Base-by-base conservation (phyloP, 1,140 invertebrate species). In the Periplaneta americana region DNA sequence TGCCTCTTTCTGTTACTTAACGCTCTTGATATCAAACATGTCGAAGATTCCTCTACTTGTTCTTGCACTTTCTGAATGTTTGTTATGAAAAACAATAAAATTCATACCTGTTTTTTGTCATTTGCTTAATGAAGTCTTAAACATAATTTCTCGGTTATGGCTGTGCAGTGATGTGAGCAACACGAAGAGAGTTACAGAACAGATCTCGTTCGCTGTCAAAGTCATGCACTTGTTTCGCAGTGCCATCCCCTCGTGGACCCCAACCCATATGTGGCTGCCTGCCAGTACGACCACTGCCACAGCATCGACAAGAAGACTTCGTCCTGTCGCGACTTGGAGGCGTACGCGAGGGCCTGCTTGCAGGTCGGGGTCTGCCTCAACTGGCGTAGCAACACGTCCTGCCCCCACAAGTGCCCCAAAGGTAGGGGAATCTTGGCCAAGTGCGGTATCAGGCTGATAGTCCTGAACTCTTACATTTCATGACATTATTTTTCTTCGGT, bases 171-270 rank as follows among this genome's bases (percentile, higher is more conserved):
- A 15, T 17, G 48, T 28, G n/a, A n/a, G n/a, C n/a, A n/a, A n/a
- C 48, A 57, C 48, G 15, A 17, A n/a, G 48, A 57, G n/a, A 17
- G 48, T 28, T 57, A n/a, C n/a, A 15, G n/a, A 15, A 15, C n/a
- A 57, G 48, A 57, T 57, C n/a, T 15, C 15, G n/a, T 57, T 57
- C n/a, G n/a, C 48, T 15, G n/a, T n/a, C n/a, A n/a, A n/a, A n/a
- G n/a, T 17, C n/a, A 78, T 74, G 82, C 33, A 75, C 74, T 10
- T 80, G 74, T 84, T 76, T 83, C 85, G 34, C 87, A 94, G 88
- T 97, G 96, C 84, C 92, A 94, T 84, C 89, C 91, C 33, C 86
- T 96, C 1, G 90, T 96, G 13, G 92, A 96, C 84, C 93, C 94
- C 1, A 85, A 87, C 22, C 86, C 91, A 0, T 95, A 92, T 86